phyloP scores from a whole-genome alignment of 2,888 invertebrate genomes.

The Nebria brevicollis region DNA sequence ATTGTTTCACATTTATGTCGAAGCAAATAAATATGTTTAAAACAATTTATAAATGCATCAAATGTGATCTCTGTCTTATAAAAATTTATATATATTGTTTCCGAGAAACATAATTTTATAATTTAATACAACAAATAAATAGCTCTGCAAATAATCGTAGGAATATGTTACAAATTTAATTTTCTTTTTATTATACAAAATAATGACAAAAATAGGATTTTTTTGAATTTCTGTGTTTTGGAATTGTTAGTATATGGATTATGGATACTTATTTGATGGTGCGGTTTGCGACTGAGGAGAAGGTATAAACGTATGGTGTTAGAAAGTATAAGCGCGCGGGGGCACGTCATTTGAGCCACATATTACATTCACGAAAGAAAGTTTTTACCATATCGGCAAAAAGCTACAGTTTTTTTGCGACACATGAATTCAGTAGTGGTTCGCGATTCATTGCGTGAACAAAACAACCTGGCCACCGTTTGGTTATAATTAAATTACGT shows the following conservation, averaged over 20 bases:
- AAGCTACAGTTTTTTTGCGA: conserved; percentile 34
- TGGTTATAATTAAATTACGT: conserved; percentile 9
- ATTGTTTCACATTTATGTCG: background rate
- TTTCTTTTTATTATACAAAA: too few relatives aligned
- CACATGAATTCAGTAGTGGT: conserved; percentile 37
- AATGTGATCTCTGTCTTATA: too few relatives aligned
- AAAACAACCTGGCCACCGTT: conserved; percentile 19
- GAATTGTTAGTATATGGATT: background rate
- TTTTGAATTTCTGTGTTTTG: background rate
- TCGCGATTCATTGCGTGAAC: conserved; percentile 24
- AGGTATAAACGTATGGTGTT: conserved; percentile 29
- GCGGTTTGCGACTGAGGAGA: conserved; percentile 28
- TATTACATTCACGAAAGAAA: conserved; percentile 28
- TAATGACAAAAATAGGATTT: too few relatives aligned
- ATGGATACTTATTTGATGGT: background rate
- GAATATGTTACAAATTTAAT: too few relatives aligned
- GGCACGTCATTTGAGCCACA: conserved; percentile 6
- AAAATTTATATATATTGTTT: too few relatives aligned
- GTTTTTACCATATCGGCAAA: conserved; percentile 38
- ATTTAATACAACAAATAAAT: too few relatives aligned
- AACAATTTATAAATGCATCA: too few relatives aligned
- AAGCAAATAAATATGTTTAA: background rate
- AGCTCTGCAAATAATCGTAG: too few relatives aligned
- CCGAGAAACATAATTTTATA: too few relatives aligned
- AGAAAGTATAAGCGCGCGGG: conserved; percentile 32